Evolutionary conservation across 2,113 vertebrate genomes (phyloP), one percentile per base, ranked within the genome.

Genomic region (Collichthys lucidus): DNA sequence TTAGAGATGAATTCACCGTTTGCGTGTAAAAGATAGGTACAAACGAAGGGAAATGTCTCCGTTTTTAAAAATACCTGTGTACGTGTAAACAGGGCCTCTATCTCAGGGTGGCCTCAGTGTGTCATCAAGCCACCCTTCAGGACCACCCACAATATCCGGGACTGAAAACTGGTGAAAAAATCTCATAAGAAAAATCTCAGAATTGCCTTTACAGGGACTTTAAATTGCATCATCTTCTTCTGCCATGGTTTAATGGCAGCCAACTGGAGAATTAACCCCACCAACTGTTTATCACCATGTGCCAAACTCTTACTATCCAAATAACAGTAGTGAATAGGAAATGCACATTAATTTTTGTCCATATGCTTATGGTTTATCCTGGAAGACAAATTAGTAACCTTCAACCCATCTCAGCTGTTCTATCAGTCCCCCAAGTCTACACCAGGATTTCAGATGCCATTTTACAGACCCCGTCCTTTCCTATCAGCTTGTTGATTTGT

Each of bases 351-450:
- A 55, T 62, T 65, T 22, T 26, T 60, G 63, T 60, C 69, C 79
- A 60, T 82, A 78, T 82, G 79, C 15, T 69, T 64, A 24, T 62
- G 47, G 7, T 82, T 69, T 3, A 12, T 74, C 50, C 44, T 52
- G 11, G 50, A 64, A 47, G 24, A 64, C 19, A 22, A 64, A 79
- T 85, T 47, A 49, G 24, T 50, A 79, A 19, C 61, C 35, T 24
- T 77, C 17, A 44, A 26, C 62, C 35, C 35, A 40, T 22, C 50
- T 56, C 22, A 0, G 46, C 63, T 17, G 46, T 85, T 22, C 35
- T 12, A 44, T 79, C 76, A 50, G 16, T 10, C 56, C 61, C 4
- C 15, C 73, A 14, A 14, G 69, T 64, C 78, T 29, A 2, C 31
- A 42, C 59, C 70, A 44, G 44, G 59, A 69, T 31, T 59, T 14